Evolutionary conservation across 1,140 invertebrate species (phyloP).

Genomic region (Sarcophaga peregrina): DNA sequence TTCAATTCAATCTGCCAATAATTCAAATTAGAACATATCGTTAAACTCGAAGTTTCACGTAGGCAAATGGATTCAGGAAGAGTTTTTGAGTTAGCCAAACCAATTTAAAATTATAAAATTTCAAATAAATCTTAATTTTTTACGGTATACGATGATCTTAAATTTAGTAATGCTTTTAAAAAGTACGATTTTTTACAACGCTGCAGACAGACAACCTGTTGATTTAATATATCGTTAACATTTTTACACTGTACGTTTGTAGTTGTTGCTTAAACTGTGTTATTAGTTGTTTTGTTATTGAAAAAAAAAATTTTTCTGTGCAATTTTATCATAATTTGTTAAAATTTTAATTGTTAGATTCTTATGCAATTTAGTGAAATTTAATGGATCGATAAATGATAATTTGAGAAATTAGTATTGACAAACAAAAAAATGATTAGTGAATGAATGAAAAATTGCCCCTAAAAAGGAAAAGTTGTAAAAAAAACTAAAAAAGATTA

Average conservation of each 20-base stretch:
- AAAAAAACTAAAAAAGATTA: not conserved
- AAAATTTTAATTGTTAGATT: slow-evolving; percentile 7
- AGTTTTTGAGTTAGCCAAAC: too few relatives aligned
- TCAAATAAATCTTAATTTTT: too few relatives aligned
- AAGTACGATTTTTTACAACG: not conserved
- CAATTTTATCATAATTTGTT: slow-evolving; percentile 17
- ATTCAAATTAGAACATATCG: too few relatives aligned
- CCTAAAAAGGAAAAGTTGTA: not conserved
- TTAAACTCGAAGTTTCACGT: too few relatives aligned
- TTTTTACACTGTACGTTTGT: not conserved
- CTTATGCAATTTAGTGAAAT: slow-evolving; percentile 25
- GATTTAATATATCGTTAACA: not conserved
- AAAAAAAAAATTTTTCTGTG: slow-evolving; percentile 2
- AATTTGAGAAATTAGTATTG: not conserved
- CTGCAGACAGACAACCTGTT: not conserved
- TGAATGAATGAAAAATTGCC: slow-evolving; percentile 4
- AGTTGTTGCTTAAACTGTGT: not conserved
- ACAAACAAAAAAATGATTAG: not conserved
- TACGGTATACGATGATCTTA: too few relatives aligned
- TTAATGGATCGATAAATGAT: slow-evolving; percentile 6
- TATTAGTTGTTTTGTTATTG: slow-evolving; percentile 14
- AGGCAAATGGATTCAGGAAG: too few relatives aligned
- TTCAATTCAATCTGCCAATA: too few relatives aligned
- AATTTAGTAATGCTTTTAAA: not conserved
- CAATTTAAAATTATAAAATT: too few relatives aligned